Base-by-base conservation (phyloP, 2,888 invertebrate genomes). In the Cephus rjabovi region DNA sequence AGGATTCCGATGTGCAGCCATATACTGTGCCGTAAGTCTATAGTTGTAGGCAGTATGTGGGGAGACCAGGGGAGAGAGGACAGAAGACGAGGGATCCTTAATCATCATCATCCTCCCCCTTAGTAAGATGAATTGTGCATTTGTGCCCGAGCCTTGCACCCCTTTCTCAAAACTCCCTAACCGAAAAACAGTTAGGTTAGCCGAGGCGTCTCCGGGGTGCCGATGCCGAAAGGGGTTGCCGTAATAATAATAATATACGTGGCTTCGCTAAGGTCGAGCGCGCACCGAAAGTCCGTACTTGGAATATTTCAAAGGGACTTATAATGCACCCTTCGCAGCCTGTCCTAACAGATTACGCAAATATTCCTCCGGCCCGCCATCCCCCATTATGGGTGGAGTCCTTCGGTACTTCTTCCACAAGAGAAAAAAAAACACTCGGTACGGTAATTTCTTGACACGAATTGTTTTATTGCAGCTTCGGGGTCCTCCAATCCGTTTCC, bases 101-200 rank as follows among this genome's bases (percentile, higher is more conserved):
- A 87, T 87, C 87, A 87, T 87, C 87, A 87, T 87, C 83, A 80
- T 81, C 83, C 83, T 82, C 83, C 82, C 81, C 83, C 81, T 81
- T 75, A 56, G 71, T 69, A 83, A 85, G 84, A 85, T 84, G 84
- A 86, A 86, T 86, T 81, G 85, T 84, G 83, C 83, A 84, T 86
- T 87, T 85, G 84, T 84, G 81, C 82, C 77, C 78, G 75, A 37
- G 15, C 79, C 82, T 79, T 79, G 81, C 85, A 85, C 84, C 84
- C 87, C 83, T 83, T 85, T 84, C 78, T 80, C 77, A 77, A 80
- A 78, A 80, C 81, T 40, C 80, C 81, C 71, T 75, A 75, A 74
- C 75, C 79, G 77, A 81, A 78, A 79, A 82, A 85, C 82, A 83
- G 84, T 83, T 82, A 80, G 82, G 80, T 78, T 79, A 33, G 12